A percentile compares a stretch with the other conserved stretches of the same genome.
Evolutionary conservation across 2,797 vertebrate species (phyloP).

Genomic region (Botia almorhae): DNA sequence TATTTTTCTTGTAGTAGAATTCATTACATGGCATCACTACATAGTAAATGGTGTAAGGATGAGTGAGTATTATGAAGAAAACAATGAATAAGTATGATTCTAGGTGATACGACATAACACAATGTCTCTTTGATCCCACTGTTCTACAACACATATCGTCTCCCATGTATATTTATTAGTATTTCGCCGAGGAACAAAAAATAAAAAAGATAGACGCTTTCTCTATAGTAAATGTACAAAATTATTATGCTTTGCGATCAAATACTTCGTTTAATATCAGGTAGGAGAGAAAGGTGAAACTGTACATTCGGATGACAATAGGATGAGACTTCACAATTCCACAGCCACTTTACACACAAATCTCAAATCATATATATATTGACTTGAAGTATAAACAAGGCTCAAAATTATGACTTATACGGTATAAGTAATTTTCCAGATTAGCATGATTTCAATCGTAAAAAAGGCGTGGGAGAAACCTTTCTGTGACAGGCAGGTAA

Average conservation of each 20-base stretch:
- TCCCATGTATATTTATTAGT: no score
- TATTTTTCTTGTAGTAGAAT: background rate
- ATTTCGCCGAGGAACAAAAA: no score
- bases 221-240: no score
- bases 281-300: background rate
- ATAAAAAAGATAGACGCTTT: no score
- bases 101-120: no score
- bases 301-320: background rate
- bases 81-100: no score
- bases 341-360: background rate
- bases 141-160: no score
- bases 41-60: background rate
- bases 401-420: background rate
- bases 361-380: background rate
- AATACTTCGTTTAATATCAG: background rate
- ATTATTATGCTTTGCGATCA: background rate
- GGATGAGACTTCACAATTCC: background rate
- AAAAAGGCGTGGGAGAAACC: background rate
- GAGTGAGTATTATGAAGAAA: background rate
- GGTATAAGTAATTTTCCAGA: background rate
- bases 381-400: no score
- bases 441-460: background rate
- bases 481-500: constrained; percentile 41
- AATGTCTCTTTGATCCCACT: no score
- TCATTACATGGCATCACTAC: background rate